Evolutionary conservation across 2,113 vertebrate genomes (phyloP), one percentile per base, ranked within the genome.

Genomic region (Typhlomys cinereus): DNA sequence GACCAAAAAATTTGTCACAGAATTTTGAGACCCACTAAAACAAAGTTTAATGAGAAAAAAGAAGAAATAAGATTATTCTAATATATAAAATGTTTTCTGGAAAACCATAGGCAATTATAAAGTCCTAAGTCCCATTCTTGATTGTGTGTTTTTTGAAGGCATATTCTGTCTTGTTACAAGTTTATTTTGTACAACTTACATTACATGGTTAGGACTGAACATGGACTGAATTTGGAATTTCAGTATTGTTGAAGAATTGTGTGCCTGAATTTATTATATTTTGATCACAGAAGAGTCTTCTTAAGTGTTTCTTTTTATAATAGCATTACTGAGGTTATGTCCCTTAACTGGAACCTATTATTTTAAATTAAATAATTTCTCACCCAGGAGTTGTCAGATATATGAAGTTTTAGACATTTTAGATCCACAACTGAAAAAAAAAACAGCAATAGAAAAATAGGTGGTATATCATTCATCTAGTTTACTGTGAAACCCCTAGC

Each of bases 331-430:
- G 27, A 85, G 14, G 39, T 59, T 52, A 83, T 36, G 8, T 36
- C 79, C 57, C 3, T 7, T 50, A 73, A 84, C 13, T 23, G 13
- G n/a, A 50, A 5, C 41, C 41, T 27, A 54, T 78, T 17, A 73
- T 69, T 88, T 78, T 66, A 13, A 90, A 39, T 71, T 85, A 48
- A 62, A 34, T 66, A 34, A 84, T 70, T 88, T 88, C 64, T 86
- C 67, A 7, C n/a, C 18, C 10, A 81, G 41, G 27, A 81, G 1
- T 25, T 71, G 15, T 12, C 5, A 36, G 81, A 41, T 39, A 4
- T 48, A 70, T 27, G 13, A 75, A 59, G 39, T 25, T 57, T 91
- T 75, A 79, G n/a, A 14, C 54, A 52, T 17, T 89, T 34, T 34
- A 83, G n/a, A 57, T 57, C 23, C 0, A 84, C 4, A 39, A 85